Conservation (phyloP, 1,140 invertebrate genomes). For the Potamilus streckersoni region DNA sequence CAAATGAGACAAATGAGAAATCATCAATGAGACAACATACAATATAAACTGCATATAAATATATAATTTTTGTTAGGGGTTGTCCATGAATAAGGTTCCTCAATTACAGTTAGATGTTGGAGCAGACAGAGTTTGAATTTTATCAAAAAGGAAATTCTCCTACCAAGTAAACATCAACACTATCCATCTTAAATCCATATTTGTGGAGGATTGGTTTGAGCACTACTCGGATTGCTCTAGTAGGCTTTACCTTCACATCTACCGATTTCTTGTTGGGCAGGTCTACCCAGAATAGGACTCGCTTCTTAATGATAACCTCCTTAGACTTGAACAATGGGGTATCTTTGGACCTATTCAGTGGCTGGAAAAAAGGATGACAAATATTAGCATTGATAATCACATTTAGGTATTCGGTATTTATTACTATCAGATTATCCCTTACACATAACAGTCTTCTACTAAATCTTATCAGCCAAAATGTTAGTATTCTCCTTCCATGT, state of each 20-base stretch:
- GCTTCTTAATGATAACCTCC: conserved; percentile 86
- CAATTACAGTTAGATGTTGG: neutral
- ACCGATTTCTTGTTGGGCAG: conserved; percentile 86
- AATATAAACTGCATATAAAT: neutral
- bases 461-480: no score
- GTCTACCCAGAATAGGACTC: conserved; percentile 86
- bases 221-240: conserved; percentile 84
- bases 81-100: neutral
- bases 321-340: conserved; percentile 79
- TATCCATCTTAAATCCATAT: conserved; percentile 81
- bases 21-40: neutral
- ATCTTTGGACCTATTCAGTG: conserved; percentile 77
- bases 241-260: conserved; percentile 87
- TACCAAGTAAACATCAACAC: conserved; percentile 71
- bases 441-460: no score
- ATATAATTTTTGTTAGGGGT: no score
- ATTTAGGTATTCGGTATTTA: no score
- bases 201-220: conserved; percentile 87
- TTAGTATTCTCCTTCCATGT: no score
- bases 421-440: no score
- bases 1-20: no score
- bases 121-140: neutral
- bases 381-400: neutral
- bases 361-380: conserved; percentile 65
- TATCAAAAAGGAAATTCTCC: conserved; percentile 18